These are phyloP conservation scores for Heliconius charithonia DNA, from an alignment of 2,888 invertebrate species.

Conservation along the genomic window DNA sequence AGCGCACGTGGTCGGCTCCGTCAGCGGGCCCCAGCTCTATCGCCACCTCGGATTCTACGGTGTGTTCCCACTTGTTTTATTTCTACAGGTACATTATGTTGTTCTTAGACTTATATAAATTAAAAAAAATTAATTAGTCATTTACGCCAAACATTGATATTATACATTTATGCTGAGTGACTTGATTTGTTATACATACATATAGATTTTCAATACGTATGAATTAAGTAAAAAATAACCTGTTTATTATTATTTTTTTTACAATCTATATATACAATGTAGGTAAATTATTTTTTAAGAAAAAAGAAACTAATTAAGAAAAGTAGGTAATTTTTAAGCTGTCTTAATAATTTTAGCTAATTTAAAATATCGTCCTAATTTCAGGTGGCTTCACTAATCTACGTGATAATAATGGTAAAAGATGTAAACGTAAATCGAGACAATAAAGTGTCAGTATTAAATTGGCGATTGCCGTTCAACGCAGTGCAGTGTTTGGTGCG, in stretches of 20 bases:
- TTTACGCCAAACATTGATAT: too few relatives aligned
- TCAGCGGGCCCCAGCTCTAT: conserved; percentile 90
- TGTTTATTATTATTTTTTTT: too few relatives aligned
- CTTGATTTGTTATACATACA: too few relatives aligned
- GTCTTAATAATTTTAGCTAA: neutral
- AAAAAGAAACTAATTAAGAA: too few relatives aligned
- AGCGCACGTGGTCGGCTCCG: conserved; percentile 84
- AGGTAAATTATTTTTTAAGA: too few relatives aligned
- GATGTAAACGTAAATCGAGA: conserved; percentile 86
- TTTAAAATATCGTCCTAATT: conserved; percentile 47
- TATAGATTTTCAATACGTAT: too few relatives aligned
- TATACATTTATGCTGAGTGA: too few relatives aligned
- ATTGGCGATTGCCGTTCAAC: conserved; percentile 73
- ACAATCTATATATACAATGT: too few relatives aligned
- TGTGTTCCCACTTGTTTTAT: conserved; percentile 86
- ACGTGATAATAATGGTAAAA: conserved; percentile 85
- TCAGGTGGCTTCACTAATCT: conserved; percentile 83
- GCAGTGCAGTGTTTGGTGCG: conserved; percentile 84
- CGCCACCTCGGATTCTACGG: conserved; percentile 88
- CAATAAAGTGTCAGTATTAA: conserved; percentile 81
- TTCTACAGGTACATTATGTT: conserved; percentile 69
- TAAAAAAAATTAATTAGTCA: too few relatives aligned
- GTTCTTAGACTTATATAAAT: neutral
- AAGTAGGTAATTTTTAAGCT: too few relatives aligned
- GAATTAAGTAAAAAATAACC: too few relatives aligned